Conservation (phyloP, 2,113 vertebrate species). For the Bubo scandiacus region DNA sequence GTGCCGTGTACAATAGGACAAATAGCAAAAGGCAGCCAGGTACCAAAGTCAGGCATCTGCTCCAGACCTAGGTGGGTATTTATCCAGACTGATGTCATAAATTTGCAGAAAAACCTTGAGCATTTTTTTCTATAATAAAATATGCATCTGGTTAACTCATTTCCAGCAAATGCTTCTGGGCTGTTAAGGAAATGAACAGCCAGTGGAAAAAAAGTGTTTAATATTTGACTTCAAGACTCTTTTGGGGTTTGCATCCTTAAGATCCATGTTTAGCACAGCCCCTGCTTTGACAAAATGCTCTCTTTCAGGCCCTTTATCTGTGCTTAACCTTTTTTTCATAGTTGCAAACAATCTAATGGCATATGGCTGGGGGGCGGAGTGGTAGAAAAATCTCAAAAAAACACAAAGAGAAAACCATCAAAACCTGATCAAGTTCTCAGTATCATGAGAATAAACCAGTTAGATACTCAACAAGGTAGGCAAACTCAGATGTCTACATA, state of each 20-base stretch:
- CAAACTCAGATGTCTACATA: neutral
- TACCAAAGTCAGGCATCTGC: neutral
- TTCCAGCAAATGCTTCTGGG: neutral
- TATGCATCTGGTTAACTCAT: neutral
- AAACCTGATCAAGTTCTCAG: neutral
- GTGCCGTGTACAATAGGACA: neutral
- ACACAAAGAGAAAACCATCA: neutral
- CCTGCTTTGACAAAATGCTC: neutral
- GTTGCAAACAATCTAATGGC: neutral
- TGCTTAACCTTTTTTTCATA: neutral
- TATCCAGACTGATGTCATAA: rapidly evolving
- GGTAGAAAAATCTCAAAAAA: neutral
- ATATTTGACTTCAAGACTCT: neutral
- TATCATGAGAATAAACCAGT: neutral
- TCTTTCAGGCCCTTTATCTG: neutral
- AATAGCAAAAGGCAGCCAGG: neutral
- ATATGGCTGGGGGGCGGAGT: no score
- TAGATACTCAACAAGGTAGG: neutral
- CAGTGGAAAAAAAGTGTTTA: neutral
- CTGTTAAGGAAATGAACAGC: neutral
- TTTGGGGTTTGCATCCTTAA: neutral
- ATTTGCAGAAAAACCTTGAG: neutral
- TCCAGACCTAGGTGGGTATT: neutral
- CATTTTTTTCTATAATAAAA: neutral
- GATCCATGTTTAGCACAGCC: neutral